A percentile compares a stretch with the other conserved stretches of the same genome.
Conservation (phyloP, 1,140 invertebrate species). For the Oppia nitens region DNA sequence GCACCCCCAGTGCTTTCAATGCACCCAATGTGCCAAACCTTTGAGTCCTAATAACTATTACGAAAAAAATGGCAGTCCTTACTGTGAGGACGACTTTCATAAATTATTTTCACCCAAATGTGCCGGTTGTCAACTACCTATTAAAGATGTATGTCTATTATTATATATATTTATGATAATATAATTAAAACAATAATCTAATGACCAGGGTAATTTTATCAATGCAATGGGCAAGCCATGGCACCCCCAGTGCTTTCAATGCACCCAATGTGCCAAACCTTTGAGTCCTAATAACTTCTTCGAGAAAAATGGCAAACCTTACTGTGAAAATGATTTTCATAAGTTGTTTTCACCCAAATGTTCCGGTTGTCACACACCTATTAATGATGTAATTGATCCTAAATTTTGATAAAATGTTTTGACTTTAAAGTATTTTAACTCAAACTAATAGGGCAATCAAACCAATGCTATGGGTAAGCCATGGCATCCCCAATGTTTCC, state of each 20-base stretch:
- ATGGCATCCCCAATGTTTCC: slow-evolving; percentile 39
- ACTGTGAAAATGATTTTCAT: slow-evolving; percentile 39
- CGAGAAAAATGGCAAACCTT: slow-evolving; percentile 34
- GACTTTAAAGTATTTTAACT: not conserved
- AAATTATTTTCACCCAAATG: slow-evolving; percentile 94
- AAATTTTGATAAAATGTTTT: slow-evolving; percentile 20
- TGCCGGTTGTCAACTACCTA: slow-evolving; percentile 94
- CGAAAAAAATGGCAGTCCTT: slow-evolving; percentile 28
- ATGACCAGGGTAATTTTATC: slow-evolving; percentile 39
- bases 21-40: slow-evolving; percentile 71
- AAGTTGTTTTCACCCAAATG: slow-evolving; percentile 37
- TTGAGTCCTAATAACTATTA: slow-evolving; percentile 10
- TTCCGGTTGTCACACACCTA: slow-evolving; percentile 35
- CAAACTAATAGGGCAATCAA: not conserved
- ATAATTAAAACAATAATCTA: not conserved
- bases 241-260: slow-evolving; percentile 38
- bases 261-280: slow-evolving; percentile 33
- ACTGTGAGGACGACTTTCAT: slow-evolving; percentile 96
- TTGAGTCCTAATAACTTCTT: slow-evolving; percentile 38
- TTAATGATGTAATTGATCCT: slow-evolving; percentile 46
- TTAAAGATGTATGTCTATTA: slow-evolving; percentile 46
- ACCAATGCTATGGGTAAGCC: slow-evolving; percentile 34
- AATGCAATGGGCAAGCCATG: slow-evolving; percentile 36
- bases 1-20: slow-evolving; percentile 92
- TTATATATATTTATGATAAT: not conserved